Evolutionary conservation across 2,888 invertebrate species (phyloP).

Genomic region (Platerodrilus igneus): DNA sequence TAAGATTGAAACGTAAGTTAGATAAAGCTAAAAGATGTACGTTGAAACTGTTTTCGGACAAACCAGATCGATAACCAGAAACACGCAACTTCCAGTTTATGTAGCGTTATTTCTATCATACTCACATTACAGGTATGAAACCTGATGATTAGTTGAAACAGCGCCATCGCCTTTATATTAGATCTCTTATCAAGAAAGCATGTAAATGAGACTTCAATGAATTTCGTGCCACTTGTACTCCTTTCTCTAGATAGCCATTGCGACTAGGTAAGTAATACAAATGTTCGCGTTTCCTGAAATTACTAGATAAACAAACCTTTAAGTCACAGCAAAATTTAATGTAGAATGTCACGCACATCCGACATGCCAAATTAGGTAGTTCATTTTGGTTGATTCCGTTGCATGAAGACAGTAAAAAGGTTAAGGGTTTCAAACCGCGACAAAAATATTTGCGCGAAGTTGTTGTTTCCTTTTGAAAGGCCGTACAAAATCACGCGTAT

Average conservation of each 20-base stretch:
- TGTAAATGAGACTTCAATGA: slow-evolving; percentile 20
- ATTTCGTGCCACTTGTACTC: slow-evolving; percentile 23
- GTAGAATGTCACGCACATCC: slow-evolving; percentile 16
- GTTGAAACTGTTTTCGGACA: slow-evolving; percentile 12
- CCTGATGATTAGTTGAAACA: slow-evolving; percentile 18
- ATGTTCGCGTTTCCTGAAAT: slow-evolving; percentile 30
- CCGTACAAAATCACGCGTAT: too few species aligned
- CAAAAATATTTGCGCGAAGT: too few species aligned
- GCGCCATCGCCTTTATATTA: slow-evolving; percentile 22
- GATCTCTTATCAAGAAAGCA: slow-evolving; percentile 23
- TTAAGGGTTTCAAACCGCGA: too few species aligned
- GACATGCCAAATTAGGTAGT: slow-evolving; percentile 6
- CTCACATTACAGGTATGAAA: too few species aligned
- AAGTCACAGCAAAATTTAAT: slow-evolving; percentile 19
- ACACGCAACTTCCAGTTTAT: slow-evolving; percentile 27
- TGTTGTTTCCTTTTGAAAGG: too few species aligned
- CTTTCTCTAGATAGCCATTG: slow-evolving; percentile 20
- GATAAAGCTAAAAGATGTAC: slow-evolving; percentile 11
- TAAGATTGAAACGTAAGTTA: slow-evolving; percentile 12
- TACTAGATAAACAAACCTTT: slow-evolving; percentile 23
- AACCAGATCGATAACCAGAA: slow-evolving; percentile 25
- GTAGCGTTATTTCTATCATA: too few species aligned
- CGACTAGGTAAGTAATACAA: slow-evolving; percentile 26
- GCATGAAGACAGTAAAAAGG: too few species aligned
- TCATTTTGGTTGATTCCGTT: too few species aligned